A percentile compares a stretch with the other conserved stretches of the same genome.
Evolutionary conservation across 2,797 vertebrate genomes (phyloP).

Genomic region (Ptychadena robeensis): DNA sequence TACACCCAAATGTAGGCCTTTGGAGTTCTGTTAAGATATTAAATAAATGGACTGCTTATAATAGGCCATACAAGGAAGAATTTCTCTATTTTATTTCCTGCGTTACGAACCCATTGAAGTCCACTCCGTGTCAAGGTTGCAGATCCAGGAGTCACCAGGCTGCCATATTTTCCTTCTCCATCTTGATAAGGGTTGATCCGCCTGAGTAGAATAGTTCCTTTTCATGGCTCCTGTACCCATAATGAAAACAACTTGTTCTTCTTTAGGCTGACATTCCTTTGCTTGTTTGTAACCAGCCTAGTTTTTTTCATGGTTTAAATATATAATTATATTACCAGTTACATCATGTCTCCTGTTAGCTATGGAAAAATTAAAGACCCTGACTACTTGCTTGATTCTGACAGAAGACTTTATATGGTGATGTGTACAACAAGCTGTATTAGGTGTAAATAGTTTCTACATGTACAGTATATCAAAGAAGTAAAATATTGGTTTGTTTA

Average conservation of each 20-base stretch:
- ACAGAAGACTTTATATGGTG: too few species aligned
- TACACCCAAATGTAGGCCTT: too few species aligned
- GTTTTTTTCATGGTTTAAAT: background rate
- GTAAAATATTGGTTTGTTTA: too few species aligned
- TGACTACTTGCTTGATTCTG: too few species aligned
- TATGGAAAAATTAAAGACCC: background rate
- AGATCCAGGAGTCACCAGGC: background rate
- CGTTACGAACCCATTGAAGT: background rate
- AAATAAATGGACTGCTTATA: too few species aligned
- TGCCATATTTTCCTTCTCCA: background rate
- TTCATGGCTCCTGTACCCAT: background rate
- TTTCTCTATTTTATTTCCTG: too few species aligned
- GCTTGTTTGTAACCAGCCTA: background rate
- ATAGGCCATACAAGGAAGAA: too few species aligned
- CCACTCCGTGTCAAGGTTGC: background rate
- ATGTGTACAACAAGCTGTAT: too few species aligned
- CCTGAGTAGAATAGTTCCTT: background rate
- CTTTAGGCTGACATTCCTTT: background rate
- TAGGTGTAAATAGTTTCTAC: too few species aligned
- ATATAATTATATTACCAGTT: background rate
- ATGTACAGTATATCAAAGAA: too few species aligned
- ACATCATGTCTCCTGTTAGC: background rate
- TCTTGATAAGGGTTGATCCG: background rate
- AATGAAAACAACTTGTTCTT: background rate
- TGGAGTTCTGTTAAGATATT: too few species aligned